Conservation (phyloP, 2,888 invertebrate genomes). For the Diadegma fenestrale region DNA sequence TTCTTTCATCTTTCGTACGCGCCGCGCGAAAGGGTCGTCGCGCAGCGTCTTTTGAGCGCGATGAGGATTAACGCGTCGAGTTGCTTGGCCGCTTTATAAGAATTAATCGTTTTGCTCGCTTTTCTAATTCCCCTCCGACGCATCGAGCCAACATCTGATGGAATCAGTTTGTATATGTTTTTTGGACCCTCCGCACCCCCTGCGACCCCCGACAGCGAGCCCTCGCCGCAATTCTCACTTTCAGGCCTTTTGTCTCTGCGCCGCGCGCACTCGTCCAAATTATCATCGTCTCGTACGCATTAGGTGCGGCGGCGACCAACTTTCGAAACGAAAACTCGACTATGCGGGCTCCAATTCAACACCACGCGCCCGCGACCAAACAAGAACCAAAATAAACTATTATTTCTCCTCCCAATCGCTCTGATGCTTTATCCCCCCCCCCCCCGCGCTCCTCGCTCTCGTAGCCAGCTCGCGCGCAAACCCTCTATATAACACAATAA, state of each 20-base stretch:
- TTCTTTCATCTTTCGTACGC: background rate
- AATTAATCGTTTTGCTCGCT: constrained; percentile 81
- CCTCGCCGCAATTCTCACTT: background rate
- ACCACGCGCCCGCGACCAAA: constrained; percentile 2
- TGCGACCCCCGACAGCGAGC: background rate
- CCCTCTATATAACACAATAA: constrained; percentile 82
- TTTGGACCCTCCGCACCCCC: constrained; percentile 17
- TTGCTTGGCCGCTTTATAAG: constrained; percentile 71
- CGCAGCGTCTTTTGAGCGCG: constrained; percentile 26
- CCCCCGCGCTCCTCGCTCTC: background rate
- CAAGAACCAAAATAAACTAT: constrained; percentile 4
- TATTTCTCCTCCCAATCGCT: constrained; percentile 35
- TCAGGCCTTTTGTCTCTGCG: background rate
- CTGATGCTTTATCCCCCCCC: background rate
- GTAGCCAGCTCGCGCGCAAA: constrained; percentile 63
- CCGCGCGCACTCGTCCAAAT: background rate
- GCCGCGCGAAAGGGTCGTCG: constrained; percentile 39
- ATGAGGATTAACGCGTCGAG: background rate
- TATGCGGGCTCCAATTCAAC: constrained; percentile 27
- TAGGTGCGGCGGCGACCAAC: background rate
- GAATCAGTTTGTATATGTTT: constrained; percentile 79
- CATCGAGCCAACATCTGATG: constrained; percentile 64
- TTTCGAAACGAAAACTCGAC: background rate
- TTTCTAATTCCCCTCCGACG: constrained; percentile 78
- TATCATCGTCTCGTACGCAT: background rate